A percentile compares a stretch with the other conserved stretches of the same genome.
Evolutionary conservation across 2,888 invertebrate genomes (phyloP).

Genomic region (Trissoscelio sp.): DNA sequence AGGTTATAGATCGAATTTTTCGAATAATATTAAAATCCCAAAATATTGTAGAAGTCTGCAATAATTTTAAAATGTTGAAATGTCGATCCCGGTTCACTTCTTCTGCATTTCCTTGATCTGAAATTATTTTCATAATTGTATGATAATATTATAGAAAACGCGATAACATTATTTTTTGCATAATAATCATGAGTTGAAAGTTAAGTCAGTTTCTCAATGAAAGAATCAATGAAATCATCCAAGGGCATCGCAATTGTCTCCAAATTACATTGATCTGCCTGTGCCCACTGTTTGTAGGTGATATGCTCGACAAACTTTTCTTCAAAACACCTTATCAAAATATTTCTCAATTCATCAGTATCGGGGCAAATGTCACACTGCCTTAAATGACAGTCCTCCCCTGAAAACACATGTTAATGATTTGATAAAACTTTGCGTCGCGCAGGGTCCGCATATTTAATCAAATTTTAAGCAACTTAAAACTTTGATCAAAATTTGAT

Average conservation of each 20-base stretch:
- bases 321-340: constrained; percentile 15
- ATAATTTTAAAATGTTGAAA: no score
- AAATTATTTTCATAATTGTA: background rate
- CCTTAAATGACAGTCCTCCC: constrained; percentile 19
- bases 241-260: background rate
- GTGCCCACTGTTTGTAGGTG: constrained; percentile 1
- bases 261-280: constrained; percentile 6
- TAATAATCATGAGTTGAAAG: constrained; percentile 25
- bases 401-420: no score
- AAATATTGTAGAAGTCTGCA: no score
- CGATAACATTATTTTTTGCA: no score
- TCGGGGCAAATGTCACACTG: background rate
- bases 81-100: no score
- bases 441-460: no score
- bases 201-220: constrained; percentile 7
- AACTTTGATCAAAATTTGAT: no score
- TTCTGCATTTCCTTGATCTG: background rate
- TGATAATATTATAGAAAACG: no score
- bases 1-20: no score
- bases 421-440: no score
- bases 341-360: constrained; percentile 5
- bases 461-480: no score
- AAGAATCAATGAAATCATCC: constrained; percentile 7
- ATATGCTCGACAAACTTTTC: constrained; percentile 4
- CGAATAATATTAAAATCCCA: no score